Conservation (phyloP, 1,140 invertebrate species). For the Lycorma delicatula region DNA sequence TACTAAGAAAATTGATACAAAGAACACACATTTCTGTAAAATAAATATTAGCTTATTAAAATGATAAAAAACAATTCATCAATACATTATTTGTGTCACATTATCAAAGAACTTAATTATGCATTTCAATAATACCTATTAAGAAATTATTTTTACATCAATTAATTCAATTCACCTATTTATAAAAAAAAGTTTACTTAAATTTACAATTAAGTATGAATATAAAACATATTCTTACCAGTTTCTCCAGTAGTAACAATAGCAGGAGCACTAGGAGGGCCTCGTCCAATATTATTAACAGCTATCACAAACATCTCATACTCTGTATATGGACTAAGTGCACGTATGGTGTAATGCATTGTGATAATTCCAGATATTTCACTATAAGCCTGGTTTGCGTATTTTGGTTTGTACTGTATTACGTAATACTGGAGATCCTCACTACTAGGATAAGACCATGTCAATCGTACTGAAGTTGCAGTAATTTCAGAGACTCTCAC, state of each 20-base stretch:
- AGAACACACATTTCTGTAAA: too few species aligned
- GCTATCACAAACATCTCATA: conserved; percentile 96
- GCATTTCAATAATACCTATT: too few species aligned
- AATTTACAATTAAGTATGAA: too few species aligned
- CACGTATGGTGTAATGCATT: conserved; percentile 82
- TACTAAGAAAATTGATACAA: too few species aligned
- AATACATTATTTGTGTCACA: too few species aligned
- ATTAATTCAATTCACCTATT: too few species aligned
- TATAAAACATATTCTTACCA: conserved; percentile 56
- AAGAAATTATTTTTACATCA: too few species aligned
- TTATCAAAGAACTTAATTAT: too few species aligned
- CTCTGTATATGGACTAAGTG: conserved; percentile 86
- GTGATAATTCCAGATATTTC: conserved; percentile 89
- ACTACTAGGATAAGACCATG: conserved; percentile 79
- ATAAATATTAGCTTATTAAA: too few species aligned
- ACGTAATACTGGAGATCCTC: conserved; percentile 89
- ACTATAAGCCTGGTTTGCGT: conserved; percentile 66
- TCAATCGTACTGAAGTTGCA: conserved; percentile 79
- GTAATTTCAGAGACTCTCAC: conserved; percentile 86
- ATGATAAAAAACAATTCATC: too few species aligned
- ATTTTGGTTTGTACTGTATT: conserved; percentile 90
- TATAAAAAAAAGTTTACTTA: too few species aligned
- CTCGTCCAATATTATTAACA: conserved; percentile 86
- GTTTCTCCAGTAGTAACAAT: conserved; percentile 92
- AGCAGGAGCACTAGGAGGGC: conserved; percentile 72